Conservation (phyloP, 2,113 vertebrate genomes). For the Miniopterus natalensis region DNA sequence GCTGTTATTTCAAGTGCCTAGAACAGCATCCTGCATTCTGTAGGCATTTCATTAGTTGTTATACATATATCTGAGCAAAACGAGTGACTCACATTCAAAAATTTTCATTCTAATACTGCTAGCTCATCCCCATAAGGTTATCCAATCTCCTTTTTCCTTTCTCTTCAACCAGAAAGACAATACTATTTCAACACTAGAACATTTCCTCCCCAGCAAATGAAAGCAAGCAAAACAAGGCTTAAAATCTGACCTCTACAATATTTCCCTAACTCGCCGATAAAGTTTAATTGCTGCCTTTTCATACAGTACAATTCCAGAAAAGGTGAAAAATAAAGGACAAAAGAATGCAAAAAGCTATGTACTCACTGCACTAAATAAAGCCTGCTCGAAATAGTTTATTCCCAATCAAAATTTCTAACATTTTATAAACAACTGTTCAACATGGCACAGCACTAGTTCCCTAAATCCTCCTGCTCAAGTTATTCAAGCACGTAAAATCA, state of each 20-base stretch:
- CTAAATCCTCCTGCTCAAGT: neutral
- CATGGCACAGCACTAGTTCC: neutral
- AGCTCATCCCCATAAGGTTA: constrained; percentile 49
- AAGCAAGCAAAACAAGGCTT: constrained; percentile 44
- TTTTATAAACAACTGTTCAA: constrained; percentile 8
- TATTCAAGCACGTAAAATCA: neutral
- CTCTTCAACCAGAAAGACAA: constrained; percentile 60
- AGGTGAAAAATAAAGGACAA: neutral
- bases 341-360: neutral
- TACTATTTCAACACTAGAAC: constrained; percentile 11
- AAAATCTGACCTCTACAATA: constrained; percentile 15
- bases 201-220: constrained; percentile 40
- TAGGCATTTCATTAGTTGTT: neutral
- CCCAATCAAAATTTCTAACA: constrained; percentile 33
- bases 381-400: neutral
- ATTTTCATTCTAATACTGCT: constrained; percentile 21
- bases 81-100: constrained; percentile 38
- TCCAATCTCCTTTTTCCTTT: constrained; percentile 32
- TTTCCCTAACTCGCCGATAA: neutral
- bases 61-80: constrained; percentile 39
- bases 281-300: constrained; percentile 2
- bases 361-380: constrained; percentile 25
- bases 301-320: constrained; percentile 29
- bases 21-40: neutral
- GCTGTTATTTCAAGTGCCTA: neutral